Evolutionary conservation across 2,888 invertebrate species (phyloP).

Genomic region (Erannis defoliaria): DNA sequence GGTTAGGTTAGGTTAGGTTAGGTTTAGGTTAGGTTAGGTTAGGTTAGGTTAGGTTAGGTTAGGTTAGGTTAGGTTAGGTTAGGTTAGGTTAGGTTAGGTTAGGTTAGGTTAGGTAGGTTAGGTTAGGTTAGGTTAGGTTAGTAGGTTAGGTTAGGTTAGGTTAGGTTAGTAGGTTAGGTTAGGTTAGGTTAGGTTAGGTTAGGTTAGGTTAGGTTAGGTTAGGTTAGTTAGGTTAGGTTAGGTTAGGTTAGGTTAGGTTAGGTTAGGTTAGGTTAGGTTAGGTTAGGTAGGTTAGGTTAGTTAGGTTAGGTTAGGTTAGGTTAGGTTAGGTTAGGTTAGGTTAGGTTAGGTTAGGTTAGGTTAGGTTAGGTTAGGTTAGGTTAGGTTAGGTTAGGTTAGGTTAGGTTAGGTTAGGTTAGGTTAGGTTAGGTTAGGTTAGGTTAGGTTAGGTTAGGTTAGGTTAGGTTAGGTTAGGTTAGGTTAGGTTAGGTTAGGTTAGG

Average conservation of each 20-base stretch:
- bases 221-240: slow-evolving; percentile 44
- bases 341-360: slow-evolving; percentile 35
- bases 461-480: slow-evolving; percentile 45
- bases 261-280: slow-evolving; percentile 42
- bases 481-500: slow-evolving; percentile 46
- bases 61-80: slow-evolving; percentile 41
- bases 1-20: slow-evolving; percentile 41
- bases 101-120: no score
- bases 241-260: slow-evolving; percentile 43
- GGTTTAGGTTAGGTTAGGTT: no score
- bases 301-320: slow-evolving; percentile 42
- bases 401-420: slow-evolving; percentile 36
- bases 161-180: no score
- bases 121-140: no score
- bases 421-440: slow-evolving; percentile 43
- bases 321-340: slow-evolving; percentile 38
- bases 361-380: slow-evolving; percentile 29
- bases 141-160: no score
- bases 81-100: slow-evolving; percentile 41
- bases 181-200: slow-evolving; percentile 40
- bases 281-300: no score
- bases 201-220: slow-evolving; percentile 44
- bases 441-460: slow-evolving; percentile 43
- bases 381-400: slow-evolving; percentile 26
- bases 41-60: slow-evolving; percentile 42